These are phyloP conservation scores for Cyprinus carpio DNA, from an alignment of 2,113 vertebrate species.

Conservation along the genomic window DNA sequence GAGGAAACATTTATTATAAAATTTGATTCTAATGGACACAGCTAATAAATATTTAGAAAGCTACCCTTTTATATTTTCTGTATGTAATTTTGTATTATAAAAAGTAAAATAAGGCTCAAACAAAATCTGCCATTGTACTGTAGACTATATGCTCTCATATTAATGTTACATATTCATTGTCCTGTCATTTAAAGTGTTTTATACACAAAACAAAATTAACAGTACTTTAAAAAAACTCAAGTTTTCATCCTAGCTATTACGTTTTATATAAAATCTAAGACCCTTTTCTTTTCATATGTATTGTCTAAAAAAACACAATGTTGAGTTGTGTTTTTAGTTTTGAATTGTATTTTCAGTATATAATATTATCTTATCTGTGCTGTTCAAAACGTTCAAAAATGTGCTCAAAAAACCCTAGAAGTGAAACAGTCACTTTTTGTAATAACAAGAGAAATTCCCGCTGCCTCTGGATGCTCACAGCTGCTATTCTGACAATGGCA, in stretches of 20 bases:
- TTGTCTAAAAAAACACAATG: too few relatives aligned
- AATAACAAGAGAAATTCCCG: not conserved
- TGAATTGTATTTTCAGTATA: too few relatives aligned
- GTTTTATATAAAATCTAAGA: not conserved
- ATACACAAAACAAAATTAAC: too few relatives aligned
- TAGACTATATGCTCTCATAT: not conserved
- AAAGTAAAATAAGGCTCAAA: not conserved
- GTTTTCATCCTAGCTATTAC: too few relatives aligned
- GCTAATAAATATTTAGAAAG: not conserved
- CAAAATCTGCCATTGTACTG: not conserved
- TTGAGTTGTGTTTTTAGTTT: too few relatives aligned
- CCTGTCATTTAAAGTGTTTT: too few relatives aligned
- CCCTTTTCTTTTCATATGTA: too few relatives aligned
- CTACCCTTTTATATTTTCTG: not conserved
- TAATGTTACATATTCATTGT: not conserved
- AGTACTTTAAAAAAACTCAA: too few relatives aligned
- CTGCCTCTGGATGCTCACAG: not conserved
- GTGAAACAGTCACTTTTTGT: not conserved
- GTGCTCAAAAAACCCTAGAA: not conserved
- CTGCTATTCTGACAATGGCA: conserved; percentile 7
- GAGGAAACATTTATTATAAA: not conserved
- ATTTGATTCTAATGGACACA: not conserved
- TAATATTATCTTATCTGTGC: too few relatives aligned
- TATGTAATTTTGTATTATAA: not conserved
- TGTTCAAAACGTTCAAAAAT: too few relatives aligned